A percentile compares a stretch with the other conserved stretches of the same genome.
These are phyloP conservation scores for Gambelia wislizenii DNA, from an alignment of 2,797 vertebrate species.

Conservation along the genomic window DNA sequence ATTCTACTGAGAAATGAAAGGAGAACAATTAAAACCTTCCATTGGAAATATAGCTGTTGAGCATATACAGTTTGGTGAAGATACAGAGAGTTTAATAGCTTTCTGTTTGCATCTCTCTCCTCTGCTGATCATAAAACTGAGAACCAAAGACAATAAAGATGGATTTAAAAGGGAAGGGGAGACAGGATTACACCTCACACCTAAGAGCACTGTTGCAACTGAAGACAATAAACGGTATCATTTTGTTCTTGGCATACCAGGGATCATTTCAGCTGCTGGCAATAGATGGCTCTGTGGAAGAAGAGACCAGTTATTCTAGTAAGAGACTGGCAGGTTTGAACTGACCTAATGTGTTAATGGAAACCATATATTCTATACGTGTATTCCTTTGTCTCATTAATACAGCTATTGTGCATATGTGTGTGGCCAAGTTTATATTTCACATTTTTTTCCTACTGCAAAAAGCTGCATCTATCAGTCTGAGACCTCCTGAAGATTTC, in stretches of 20 bases:
- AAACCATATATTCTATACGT: not conserved
- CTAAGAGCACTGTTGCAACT: not conserved
- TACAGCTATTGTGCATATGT: not conserved
- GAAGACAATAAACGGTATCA: not conserved
- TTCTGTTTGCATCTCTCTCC: conserved; percentile 39
- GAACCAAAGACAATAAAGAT: conserved; percentile 51
- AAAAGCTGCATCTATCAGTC: not conserved
- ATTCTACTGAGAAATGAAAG: conserved; percentile 53
- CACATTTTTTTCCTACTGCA: too few relatives aligned
- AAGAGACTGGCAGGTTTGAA: not conserved
- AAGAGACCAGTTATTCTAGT: not conserved
- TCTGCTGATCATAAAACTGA: conserved; percentile 47
- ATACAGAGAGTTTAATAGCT: conserved; percentile 31
- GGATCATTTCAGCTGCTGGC: not conserved
- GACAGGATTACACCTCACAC: not conserved
- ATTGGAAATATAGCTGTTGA: conserved; percentile 31
- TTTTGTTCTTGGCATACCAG: not conserved
- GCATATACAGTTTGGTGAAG: conserved; percentile 22
- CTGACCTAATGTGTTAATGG: not conserved
- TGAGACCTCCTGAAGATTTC: not conserved
- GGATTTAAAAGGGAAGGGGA: not conserved
- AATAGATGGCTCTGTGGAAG: not conserved
- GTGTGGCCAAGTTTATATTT: not conserved
- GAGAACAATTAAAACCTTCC: conserved; percentile 46
- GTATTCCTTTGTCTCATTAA: not conserved